phyloP scores from a whole-genome alignment of 2,113 vertebrate genomes.

The Campylomormyrus tamandua region DNA sequence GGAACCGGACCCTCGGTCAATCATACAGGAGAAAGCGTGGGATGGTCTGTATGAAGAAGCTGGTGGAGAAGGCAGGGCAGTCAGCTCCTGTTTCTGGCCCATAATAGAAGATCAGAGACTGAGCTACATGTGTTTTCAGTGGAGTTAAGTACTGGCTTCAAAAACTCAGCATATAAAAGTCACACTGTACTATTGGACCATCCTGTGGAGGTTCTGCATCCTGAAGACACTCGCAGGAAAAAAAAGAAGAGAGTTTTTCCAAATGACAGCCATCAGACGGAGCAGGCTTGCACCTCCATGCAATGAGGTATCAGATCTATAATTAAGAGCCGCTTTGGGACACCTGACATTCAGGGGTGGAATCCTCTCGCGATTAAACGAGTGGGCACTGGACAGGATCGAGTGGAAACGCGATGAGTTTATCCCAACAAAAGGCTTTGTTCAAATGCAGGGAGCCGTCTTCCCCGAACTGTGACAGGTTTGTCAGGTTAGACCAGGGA shows the following conservation, averaged over 20 bases:
- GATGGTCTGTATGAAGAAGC: not conserved
- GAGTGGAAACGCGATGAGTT: conserved; percentile 25
- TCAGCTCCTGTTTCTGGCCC: not conserved
- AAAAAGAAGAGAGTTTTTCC: not conserved
- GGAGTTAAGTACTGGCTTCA: conserved; percentile 39
- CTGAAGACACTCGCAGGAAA: conserved; percentile 18
- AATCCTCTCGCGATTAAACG: conserved; percentile 35
- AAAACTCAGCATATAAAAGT: conserved; percentile 1
- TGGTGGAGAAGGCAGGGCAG: not conserved
- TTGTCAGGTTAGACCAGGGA: conserved; percentile 60
- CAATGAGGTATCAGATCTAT: conserved; percentile 19
- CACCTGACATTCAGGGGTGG: conserved; percentile 22
- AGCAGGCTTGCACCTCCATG: not conserved
- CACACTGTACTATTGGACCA: conserved; percentile 15
- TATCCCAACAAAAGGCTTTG: conserved; percentile 49
- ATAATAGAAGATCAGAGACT: not conserved
- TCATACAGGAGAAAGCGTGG: not conserved
- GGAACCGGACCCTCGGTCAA: not conserved
- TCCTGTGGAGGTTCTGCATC: conserved; percentile 15
- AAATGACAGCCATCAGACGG: not conserved
- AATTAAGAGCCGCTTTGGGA: conserved; percentile 21
- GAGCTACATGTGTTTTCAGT: not conserved
- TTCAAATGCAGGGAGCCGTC: conserved; percentile 36
- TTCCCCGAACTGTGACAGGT: conserved; percentile 50
- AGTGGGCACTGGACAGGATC: conserved; percentile 43